phyloP scores from a whole-genome alignment of 1,140 invertebrate genomes.

The Drosophila burlai region DNA sequence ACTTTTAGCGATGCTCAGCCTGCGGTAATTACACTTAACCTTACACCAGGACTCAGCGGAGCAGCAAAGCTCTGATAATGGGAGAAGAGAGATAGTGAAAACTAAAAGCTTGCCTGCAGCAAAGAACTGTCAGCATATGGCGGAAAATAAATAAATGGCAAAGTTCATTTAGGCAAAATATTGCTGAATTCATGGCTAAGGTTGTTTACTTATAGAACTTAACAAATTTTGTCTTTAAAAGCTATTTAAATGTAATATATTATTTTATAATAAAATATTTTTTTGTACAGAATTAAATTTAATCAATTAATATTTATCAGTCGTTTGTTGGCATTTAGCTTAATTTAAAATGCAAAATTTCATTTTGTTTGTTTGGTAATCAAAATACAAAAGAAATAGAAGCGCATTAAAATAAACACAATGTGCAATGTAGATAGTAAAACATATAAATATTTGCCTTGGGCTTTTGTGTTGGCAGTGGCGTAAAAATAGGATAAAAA shows the following conservation, averaged over 20 bases:
- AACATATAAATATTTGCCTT: neutral
- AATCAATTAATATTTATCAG: neutral
- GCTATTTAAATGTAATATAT: no score
- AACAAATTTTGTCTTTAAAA: no score
- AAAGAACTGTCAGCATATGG: slow-evolving; percentile 9
- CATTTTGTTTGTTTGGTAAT: neutral
- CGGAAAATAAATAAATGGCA: neutral
- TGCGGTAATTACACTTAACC: slow-evolving; percentile 13
- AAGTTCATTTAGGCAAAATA: neutral
- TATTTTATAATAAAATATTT: no score
- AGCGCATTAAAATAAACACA: neutral
- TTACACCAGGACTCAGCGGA: neutral
- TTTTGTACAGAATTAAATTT: neutral
- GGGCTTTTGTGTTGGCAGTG: neutral
- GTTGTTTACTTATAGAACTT: no score
- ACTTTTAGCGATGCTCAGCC: slow-evolving; percentile 7
- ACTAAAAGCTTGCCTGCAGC: slow-evolving; percentile 6
- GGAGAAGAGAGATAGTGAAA: slow-evolving; percentile 5
- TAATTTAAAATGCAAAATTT: neutral
- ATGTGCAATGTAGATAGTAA: neutral
- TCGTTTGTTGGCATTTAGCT: no score
- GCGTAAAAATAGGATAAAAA: neutral
- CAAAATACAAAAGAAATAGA: neutral
- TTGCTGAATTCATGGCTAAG: neutral
- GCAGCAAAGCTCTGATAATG: neutral